Evolutionary conservation across 1,140 invertebrate species (phyloP), one percentile per base, ranked within the genome.

Genomic region (Nephotettix cincticeps): DNA sequence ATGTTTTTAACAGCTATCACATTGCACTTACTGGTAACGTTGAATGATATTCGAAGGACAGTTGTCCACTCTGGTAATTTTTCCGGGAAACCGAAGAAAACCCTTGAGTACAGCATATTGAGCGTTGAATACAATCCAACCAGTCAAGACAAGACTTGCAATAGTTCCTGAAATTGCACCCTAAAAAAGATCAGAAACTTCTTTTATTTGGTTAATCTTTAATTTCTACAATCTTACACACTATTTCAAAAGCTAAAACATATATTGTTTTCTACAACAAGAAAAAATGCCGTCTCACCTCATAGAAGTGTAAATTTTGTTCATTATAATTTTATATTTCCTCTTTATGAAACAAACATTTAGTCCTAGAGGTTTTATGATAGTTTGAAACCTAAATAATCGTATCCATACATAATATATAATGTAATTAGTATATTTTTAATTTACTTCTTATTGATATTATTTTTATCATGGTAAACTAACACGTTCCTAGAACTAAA

Each of bases 141-240:
- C 17, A 14, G 29, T 68, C 1, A 67, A 21, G 27, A 43, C 9
- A 14, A 73, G 63, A 51, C 70, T 72, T 4, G 65, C 30, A 1
- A 74, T 32, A n/a, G 66, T 47, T 6, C 72, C 74, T 21, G 11
- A 30, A 13, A 72, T 45, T 61, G 68, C 74, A 9, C 74, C 74
- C 74, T 75, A 47, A 13, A 69, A 43, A 2, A 51, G 14, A 1
- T 21, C 2, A 68, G 1, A 11, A 9, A 40, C 17, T 40, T 40
- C 36, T 17, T 40, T 6, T 17, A 40, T 40, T 40, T 40, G 6
- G 36, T 17, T 6, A 6, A 40, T 6, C 36, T 6, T 40, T 51
- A 19, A 21, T 21, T 17, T 51, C 14, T 11, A 19, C 4, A 19
- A 3, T 19, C 3, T 51, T 4, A 17, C 3, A 51, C 21, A 51